Base-by-base conservation (phyloP, 2,888 invertebrate genomes). In the Omphaloscelis lunosa region DNA sequence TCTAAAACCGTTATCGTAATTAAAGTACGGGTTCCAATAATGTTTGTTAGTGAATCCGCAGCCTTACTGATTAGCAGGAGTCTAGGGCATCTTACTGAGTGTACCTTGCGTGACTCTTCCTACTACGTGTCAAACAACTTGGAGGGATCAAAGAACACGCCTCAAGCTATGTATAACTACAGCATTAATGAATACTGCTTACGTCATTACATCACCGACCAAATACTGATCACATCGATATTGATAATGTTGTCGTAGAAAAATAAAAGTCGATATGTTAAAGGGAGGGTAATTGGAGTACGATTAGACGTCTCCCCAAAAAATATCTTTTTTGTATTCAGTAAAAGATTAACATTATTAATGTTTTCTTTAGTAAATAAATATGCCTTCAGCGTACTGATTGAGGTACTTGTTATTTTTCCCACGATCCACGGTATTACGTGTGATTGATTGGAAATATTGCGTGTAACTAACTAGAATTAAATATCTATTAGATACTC, bases 371-470 rank as follows among this genome's bases (percentile, higher is more conserved):
- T 39, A 8, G 66, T 29, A 34, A 59, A 72, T 72, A 65, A 53
- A 56, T 48, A 77, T 51, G 41, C 29, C 34, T 59, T 51, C 20
- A 53, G 6, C 7, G 29, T 41, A 41, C 51, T 58, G n/a, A 17
- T 34, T 23, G 17, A 41, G 56, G 9, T 59, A 27, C 12, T 65
- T 66, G 20, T 59, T 23, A 59, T 53, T 17, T 53, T 27, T 11
- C 34, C 9, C 51, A 79, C 58, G 72, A 65, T 27, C 51, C 23
- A 15, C 17, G n/a, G 65, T 79, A 73, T 79, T 73, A 65, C 45
- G 58, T 79, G 41, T 79, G 48, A 78, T 78, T 65, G n/a, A 72
- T 79, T 79, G 23, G 5, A 79, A 78, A 73, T 73, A 59, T 72
- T 45, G 4, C 12, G 29, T 65, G n/a, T 27, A 17, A 45, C 6